Conservation (phyloP, 2,797 vertebrate genomes). For the Leptodactylus fallax region DNA sequence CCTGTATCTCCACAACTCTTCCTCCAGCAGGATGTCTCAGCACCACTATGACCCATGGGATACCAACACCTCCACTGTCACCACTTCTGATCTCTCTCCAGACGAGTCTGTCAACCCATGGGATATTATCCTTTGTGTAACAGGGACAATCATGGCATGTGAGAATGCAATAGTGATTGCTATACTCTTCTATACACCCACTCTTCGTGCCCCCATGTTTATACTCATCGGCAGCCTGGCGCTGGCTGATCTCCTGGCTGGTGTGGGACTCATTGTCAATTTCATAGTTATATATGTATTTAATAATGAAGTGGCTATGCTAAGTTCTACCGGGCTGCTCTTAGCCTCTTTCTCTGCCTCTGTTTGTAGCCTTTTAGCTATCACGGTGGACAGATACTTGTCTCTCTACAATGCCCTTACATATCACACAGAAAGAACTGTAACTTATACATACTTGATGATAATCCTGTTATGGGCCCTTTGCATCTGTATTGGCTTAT, state of each 20-base stretch:
- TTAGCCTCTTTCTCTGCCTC: constrained; percentile 90
- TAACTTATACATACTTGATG: constrained; percentile 84
- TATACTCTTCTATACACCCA: constrained; percentile 86
- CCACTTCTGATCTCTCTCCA: constrained; percentile 65
- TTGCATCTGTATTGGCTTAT: constrained; percentile 80
- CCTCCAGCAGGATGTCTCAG: constrained; percentile 61
- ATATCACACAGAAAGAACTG: constrained; percentile 88
- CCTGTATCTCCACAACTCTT: constrained; percentile 73
- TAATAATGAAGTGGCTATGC: constrained; percentile 80
- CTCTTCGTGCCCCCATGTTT: constrained; percentile 86
- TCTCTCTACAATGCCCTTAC: constrained; percentile 92
- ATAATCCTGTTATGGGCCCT: constrained; percentile 83
- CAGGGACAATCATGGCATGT: constrained; percentile 87
- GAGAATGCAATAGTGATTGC: constrained; percentile 91
- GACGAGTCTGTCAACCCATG: constrained; percentile 82
- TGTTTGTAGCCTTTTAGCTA: constrained; percentile 87
- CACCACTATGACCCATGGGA: constrained; percentile 62
- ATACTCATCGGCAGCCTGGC: constrained; percentile 89
- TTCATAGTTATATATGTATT: constrained; percentile 84
- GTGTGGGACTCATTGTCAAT: constrained; percentile 87
- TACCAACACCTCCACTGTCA: constrained; percentile 67
- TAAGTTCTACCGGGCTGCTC: constrained; percentile 83
- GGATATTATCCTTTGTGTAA: constrained; percentile 89
- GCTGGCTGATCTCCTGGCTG: constrained; percentile 85
- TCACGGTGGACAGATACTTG: constrained; percentile 91